Evolutionary conservation across 2,797 vertebrate species (phyloP).

Genomic region (Chiloscyllium punctatum): DNA sequence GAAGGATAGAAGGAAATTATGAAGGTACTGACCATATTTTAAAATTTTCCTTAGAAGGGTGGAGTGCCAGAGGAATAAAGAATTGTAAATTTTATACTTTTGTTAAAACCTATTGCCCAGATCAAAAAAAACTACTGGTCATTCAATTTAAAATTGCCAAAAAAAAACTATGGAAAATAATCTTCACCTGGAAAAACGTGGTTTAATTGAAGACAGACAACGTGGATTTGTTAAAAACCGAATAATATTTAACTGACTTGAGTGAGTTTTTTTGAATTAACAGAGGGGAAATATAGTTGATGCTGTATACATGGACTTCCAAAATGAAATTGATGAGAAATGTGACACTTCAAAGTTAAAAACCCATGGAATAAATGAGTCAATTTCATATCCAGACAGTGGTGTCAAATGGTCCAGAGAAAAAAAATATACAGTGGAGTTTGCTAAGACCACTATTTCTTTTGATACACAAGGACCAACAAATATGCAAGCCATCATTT

Average conservation of each 20-base stretch:
- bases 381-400: neutral
- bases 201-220: neutral
- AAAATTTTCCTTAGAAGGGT: neutral
- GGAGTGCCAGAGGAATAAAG: neutral
- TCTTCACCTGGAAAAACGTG: neutral
- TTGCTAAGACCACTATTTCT: neutral
- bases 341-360: neutral
- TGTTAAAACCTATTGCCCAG: neutral
- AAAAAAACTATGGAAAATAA: neutral
- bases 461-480: neutral
- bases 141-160: neutral
- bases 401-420: too few species aligned
- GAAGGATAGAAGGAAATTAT: neutral
- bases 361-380: too few species aligned
- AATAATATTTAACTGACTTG: neutral
- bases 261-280: neutral
- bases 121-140: neutral
- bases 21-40: neutral
- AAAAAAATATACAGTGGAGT: neutral
- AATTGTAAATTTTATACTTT: neutral
- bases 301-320: neutral
- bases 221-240: neutral
- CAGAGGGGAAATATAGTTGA: neutral
- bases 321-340: neutral
- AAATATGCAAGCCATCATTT: neutral